Conservation (phyloP, 2,888 invertebrate species). For the Heliconius sara region DNA sequence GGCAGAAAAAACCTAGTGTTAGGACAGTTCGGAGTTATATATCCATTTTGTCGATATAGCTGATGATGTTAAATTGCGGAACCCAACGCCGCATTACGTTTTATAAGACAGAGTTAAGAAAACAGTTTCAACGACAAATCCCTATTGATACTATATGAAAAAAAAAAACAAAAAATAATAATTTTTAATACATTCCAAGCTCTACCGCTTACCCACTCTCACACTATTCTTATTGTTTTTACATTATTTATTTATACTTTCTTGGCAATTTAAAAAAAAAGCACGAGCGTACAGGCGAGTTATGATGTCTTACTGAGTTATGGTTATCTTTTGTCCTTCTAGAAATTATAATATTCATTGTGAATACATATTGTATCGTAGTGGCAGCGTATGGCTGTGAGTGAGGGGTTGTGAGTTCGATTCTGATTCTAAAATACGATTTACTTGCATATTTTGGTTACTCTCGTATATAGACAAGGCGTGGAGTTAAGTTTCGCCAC, state of each 20-base stretch:
- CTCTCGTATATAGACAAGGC: background rate
- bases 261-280: slow-evolving; percentile 73
- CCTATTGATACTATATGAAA: background rate
- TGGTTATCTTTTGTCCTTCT: slow-evolving; percentile 47
- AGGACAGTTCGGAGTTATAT: no score
- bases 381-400: background rate
- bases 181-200: slow-evolving; percentile 43
- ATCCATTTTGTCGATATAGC: no score
- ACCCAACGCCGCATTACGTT: no score
- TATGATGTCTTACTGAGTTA: slow-evolving; percentile 49
- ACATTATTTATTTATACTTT: slow-evolving; percentile 76
- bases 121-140: no score
- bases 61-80: no score
- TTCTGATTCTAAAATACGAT: background rate
- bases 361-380: background rate
- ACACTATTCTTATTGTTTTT: slow-evolving; percentile 75
- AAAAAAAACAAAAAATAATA: background rate
- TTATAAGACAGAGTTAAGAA: no score
- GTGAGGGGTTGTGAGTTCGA: background rate
- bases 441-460: background rate
- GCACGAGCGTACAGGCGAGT: slow-evolving; percentile 56
- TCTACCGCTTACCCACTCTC: slow-evolving; percentile 49
- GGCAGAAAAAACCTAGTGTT: no score
- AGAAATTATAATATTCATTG: slow-evolving; percentile 27
- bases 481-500: background rate